Percentiles rank a stretch among this genome's conserved stretches.
Conservation (phyloP, 1,140 invertebrate genomes). For the Camponotus vicinus region DNA sequence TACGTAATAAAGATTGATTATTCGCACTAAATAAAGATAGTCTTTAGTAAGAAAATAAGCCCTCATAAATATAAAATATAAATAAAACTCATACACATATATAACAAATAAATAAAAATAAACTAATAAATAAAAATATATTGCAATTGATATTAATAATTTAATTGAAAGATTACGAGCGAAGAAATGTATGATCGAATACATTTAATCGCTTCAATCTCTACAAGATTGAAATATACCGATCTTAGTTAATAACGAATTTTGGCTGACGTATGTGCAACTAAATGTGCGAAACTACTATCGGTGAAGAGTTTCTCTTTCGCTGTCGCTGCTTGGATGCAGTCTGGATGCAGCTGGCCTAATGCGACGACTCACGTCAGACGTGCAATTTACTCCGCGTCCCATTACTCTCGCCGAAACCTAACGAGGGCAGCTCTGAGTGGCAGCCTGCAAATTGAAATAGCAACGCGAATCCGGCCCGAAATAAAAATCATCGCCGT, state of each 20-base stretch:
- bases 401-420: conserved; percentile 54
- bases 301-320: conserved; percentile 44
- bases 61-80: background rate
- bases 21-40: no score
- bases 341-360: conserved; percentile 59
- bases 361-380: conserved; percentile 63
- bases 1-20: background rate
- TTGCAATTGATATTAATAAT: background rate
- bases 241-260: conserved; percentile 10
- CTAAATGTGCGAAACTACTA: conserved; percentile 41
- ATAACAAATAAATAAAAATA: no score
- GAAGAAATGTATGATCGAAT: background rate
- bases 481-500: conserved; percentile 44
- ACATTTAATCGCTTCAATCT: background rate
- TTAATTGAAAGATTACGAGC: background rate
- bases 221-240: conserved; percentile 31
- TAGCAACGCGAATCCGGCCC: conserved; percentile 45
- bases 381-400: conserved; percentile 65
- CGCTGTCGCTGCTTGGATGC: background rate
- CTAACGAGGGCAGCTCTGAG: conserved; percentile 60
- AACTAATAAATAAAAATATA: background rate
- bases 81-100: no score
- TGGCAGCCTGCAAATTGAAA: conserved; percentile 66
- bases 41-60: background rate
- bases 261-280: conserved; percentile 20